Conservation (phyloP, 2,888 invertebrate species). For the Melikaiella ostensackeni region DNA sequence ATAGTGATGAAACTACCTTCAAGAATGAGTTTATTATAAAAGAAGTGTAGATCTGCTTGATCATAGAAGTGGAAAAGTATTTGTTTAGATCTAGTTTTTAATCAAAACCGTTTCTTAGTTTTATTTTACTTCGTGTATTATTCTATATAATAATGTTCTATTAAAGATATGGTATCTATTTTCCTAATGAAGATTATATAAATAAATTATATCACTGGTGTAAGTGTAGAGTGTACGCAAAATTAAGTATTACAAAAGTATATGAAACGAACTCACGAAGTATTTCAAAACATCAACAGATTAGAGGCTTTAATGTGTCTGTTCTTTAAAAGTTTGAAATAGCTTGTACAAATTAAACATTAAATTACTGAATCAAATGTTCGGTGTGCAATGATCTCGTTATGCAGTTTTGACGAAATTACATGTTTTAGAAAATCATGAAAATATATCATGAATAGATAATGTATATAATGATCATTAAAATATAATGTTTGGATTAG, state of each 20-base stretch:
- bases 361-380: constrained; percentile 11
- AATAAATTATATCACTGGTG: constrained; percentile 7
- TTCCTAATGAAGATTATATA: constrained; percentile 24
- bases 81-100: background rate
- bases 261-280: background rate
- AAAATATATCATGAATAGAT: no score
- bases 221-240: constrained; percentile 13
- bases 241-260: background rate
- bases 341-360: background rate
- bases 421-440: background rate
- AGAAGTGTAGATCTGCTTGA: background rate
- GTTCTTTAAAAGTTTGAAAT: constrained; percentile 20
- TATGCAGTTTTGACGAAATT: constrained; percentile 3
- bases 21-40: constrained; percentile 3
- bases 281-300: background rate
- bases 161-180: constrained; percentile 13
- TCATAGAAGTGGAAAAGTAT: background rate
- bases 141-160: constrained; percentile 1
- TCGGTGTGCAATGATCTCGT: background rate
- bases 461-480: no score
- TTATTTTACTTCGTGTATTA: background rate
- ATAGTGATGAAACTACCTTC: background rate
- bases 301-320: background rate
- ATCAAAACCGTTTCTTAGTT: background rate
- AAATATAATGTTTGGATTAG: background rate